Percentiles rank a stretch among this genome's conserved stretches.
Conservation (phyloP, 2,888 invertebrate genomes). For the Heliconius hortense region DNA sequence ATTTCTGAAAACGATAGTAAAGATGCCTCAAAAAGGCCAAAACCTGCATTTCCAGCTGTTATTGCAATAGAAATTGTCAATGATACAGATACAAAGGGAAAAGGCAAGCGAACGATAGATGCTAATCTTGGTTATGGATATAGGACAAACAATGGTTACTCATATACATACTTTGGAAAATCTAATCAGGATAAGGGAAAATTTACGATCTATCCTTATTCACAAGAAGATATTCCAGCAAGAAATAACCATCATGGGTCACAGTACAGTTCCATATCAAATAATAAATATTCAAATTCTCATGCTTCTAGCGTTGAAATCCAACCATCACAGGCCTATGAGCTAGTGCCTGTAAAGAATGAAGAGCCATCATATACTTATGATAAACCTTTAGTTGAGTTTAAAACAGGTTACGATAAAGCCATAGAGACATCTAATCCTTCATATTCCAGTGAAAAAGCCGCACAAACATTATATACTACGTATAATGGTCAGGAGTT, state of each 20-base stretch:
- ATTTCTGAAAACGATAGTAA: constrained; percentile 38
- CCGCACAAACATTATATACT: constrained; percentile 70
- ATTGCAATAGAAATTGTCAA: constrained; percentile 84
- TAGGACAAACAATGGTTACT: constrained; percentile 76
- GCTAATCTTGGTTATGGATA: constrained; percentile 87
- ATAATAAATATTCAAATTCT: constrained; percentile 48
- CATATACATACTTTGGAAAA: constrained; percentile 78
- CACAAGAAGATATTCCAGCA: constrained; percentile 84
- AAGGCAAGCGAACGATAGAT: constrained; percentile 87
- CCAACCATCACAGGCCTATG: constrained; percentile 82
- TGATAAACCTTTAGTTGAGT: constrained; percentile 59
- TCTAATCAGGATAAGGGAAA: constrained; percentile 74
- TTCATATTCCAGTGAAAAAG: constrained; percentile 47
- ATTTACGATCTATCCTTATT: constrained; percentile 86
- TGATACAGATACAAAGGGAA: constrained; percentile 75
- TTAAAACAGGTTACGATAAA: constrained; percentile 57
- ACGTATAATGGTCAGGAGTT: constrained; percentile 76
- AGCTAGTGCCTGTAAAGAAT: constrained; percentile 67
- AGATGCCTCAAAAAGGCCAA: constrained; percentile 41
- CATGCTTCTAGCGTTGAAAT: constrained; percentile 76
- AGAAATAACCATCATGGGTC: constrained; percentile 39
- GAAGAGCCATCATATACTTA: constrained; percentile 63
- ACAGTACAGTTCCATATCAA: constrained; percentile 38
- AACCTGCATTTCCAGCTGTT: constrained; percentile 75
- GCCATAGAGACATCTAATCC: constrained; percentile 46